Evolutionary conservation across 2,797 vertebrate genomes (phyloP), one percentile per base, ranked within the genome.

Genomic region (Gymnopithys bicolor): DNA sequence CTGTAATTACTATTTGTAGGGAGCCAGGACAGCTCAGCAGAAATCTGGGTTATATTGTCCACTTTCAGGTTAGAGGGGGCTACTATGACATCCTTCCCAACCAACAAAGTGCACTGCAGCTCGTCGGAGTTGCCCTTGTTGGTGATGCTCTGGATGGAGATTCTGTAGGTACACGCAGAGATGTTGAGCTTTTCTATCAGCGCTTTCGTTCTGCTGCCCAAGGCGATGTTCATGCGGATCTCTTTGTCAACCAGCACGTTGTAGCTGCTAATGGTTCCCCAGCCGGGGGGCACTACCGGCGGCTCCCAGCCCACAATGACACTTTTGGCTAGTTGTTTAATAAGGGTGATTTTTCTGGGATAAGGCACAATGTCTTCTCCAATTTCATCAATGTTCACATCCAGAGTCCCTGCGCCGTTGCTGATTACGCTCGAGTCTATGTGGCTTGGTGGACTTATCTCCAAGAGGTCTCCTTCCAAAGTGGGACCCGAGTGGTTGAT

Each of bases 321-420:
- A 94, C 99, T 99, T 98, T 99, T 99, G 98, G 99, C 99, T 77
- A 99, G 98, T 96, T 99, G 99, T 97, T 99, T 99, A 83, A 99
- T 99, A 95, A 99, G 98, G 98, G 98, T 99, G 97, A 99, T 99
- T 98, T 98, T 99, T 89, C 99, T 97, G 89, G 99, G 99, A 97
- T 99, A 99, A 99, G 99, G 99, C 99, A 99, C 99, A 84, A 98
- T 98, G 98, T 99, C 99, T 99, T 99, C 99, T 97, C 99, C 99
- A 14, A 99, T 97, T 95, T 99, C 99, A 8, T 99, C 99, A 17
- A 98, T 98, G 98, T 97, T 99, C 95, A 99, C 95, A 28, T 99
- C 99, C 98, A 99, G 97, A 46, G 98, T 98, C 96, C 98, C 99
- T 7, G 98, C 98, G 46, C 98, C 98, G 2, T 98, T 98, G 97